A percentile compares a stretch with the other conserved stretches of the same genome.
Conservation (phyloP, 2,888 invertebrate genomes). For the Rhingia campestris region DNA sequence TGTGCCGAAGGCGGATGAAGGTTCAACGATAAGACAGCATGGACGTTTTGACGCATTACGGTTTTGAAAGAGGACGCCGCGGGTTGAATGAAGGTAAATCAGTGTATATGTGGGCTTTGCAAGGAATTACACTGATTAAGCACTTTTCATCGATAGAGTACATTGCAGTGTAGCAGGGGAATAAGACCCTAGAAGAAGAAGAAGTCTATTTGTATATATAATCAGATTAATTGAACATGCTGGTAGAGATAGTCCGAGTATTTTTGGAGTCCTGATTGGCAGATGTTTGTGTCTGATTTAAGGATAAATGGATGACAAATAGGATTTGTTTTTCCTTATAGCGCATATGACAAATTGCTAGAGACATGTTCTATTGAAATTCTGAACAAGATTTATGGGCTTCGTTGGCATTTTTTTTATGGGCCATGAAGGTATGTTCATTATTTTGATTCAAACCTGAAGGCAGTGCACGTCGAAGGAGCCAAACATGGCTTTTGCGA, state of each 20-base stretch:
- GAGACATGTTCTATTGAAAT: too few relatives aligned
- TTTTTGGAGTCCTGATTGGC: conserved; percentile 9
- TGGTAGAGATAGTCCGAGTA: neutral
- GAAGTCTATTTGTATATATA: neutral
- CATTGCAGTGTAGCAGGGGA: neutral
- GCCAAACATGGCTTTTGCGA: neutral
- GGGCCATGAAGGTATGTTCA: too few relatives aligned
- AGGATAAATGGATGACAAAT: neutral
- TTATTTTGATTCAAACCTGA: neutral
- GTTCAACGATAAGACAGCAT: neutral
- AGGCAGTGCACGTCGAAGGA: too few relatives aligned
- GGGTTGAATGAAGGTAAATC: neutral
- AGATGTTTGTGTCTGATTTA: neutral
- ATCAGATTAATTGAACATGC: conserved; percentile 24
- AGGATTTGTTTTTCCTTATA: too few relatives aligned
- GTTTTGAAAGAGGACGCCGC: neutral
- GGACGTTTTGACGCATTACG: conserved; percentile 50
- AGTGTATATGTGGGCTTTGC: neutral
- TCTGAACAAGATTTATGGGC: too few relatives aligned
- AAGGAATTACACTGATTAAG: conserved; percentile 18
- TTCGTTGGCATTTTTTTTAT: too few relatives aligned
- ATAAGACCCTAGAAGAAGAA: neutral
- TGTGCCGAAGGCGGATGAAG: too few relatives aligned
- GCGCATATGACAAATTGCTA: too few relatives aligned
- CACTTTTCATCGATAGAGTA: neutral